phyloP scores from a whole-genome alignment of 1,140 invertebrate genomes.

The Coenobita brevimanus region DNA sequence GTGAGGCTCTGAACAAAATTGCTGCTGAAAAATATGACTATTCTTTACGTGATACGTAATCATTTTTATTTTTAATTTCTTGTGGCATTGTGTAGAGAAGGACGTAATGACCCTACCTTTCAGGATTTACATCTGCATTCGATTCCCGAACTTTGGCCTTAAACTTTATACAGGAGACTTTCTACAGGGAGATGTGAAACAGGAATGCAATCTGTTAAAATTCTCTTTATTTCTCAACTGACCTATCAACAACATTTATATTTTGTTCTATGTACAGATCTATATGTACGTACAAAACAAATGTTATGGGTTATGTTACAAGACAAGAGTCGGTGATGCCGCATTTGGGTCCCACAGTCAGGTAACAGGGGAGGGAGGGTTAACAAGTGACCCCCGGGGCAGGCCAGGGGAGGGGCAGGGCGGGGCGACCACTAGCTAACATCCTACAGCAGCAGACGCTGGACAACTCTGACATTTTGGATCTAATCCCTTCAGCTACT shows the following conservation, averaged over 20 bases:
- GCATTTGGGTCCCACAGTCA: constrained; percentile 46
- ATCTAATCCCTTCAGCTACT: too few relatives aligned
- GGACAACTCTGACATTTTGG: too few relatives aligned
- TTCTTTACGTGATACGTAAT: too few relatives aligned
- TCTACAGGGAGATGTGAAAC: not conserved
- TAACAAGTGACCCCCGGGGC: too few relatives aligned
- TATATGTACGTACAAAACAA: constrained; percentile 64
- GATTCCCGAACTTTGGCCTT: not conserved
- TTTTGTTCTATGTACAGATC: constrained; percentile 66
- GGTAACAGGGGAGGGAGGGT: constrained; percentile 46
- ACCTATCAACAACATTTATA: constrained; percentile 66
- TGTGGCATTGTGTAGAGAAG: too few relatives aligned
- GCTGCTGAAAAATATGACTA: too few relatives aligned
- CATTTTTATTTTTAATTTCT: too few relatives aligned
- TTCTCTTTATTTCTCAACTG: constrained; percentile 66
- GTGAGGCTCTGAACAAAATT: too few relatives aligned
- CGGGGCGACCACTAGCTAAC: too few relatives aligned
- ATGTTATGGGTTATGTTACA: constrained; percentile 52
- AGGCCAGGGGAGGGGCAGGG: too few relatives aligned
- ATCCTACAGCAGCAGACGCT: too few relatives aligned
- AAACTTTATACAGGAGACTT: not conserved
- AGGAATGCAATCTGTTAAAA: constrained; percentile 54
- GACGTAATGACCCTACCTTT: not conserved
- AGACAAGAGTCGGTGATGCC: constrained; percentile 49
- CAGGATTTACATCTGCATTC: not conserved